These are phyloP conservation scores for Tetheella fluctuosa DNA, from an alignment of 2,888 invertebrate genomes.

Conservation along the genomic window DNA sequence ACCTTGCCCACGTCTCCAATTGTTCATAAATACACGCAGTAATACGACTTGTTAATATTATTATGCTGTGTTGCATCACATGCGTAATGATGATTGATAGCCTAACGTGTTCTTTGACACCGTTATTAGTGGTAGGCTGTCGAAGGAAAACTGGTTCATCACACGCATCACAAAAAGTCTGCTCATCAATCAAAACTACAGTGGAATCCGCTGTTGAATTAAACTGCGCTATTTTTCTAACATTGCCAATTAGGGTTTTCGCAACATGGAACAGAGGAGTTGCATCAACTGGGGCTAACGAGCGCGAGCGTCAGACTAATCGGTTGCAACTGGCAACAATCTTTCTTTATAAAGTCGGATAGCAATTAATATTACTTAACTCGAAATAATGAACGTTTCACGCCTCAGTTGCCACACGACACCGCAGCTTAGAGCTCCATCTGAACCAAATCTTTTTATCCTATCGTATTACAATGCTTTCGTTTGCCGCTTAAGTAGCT, in stretches of 20 bases:
- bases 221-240: slow-evolving; percentile 47
- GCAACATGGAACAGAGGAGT: slow-evolving; percentile 47
- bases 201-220: slow-evolving; percentile 38
- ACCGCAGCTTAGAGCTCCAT: slow-evolving; percentile 24
- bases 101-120: slow-evolving; percentile 24
- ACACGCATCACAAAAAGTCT: slow-evolving; percentile 26
- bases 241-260: slow-evolving; percentile 63
- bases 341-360: slow-evolving; percentile 66
- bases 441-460: slow-evolving; percentile 33
- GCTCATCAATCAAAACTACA: slow-evolving; percentile 44
- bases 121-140: slow-evolving; percentile 17
- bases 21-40: not conserved
- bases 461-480: slow-evolving; percentile 33
- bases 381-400: slow-evolving; percentile 66
- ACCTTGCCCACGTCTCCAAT: slow-evolving; percentile 10
- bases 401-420: slow-evolving; percentile 58
- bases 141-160: slow-evolving; percentile 26
- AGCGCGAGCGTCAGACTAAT: slow-evolving; percentile 57
- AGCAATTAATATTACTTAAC: slow-evolving; percentile 79
- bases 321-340: slow-evolving; percentile 61
- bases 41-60: slow-evolving; percentile 8
- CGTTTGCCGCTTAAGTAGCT: slow-evolving; percentile 8
- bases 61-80: slow-evolving; percentile 11
- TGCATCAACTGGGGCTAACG: slow-evolving; percentile 56
- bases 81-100: slow-evolving; percentile 38